Conservation (phyloP, 2,113 vertebrate species). For the Neomonachus schauinslandi region DNA sequence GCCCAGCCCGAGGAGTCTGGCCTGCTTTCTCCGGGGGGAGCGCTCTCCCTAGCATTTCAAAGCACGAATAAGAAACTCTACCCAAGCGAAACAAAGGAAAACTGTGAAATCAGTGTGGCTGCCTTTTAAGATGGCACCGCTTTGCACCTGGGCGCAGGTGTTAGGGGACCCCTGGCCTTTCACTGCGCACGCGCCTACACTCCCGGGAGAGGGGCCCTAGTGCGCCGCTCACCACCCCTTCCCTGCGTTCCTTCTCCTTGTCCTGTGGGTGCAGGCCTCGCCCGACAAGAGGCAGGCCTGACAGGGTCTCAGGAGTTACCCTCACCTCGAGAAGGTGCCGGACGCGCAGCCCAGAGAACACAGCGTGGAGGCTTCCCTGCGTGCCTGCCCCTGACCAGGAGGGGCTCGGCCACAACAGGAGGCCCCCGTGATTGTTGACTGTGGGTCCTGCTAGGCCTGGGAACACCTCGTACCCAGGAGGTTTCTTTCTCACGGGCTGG, state of each 20-base stretch:
- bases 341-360: accelerated
- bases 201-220: not conserved
- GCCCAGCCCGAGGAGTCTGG: not conserved
- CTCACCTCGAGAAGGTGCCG: not conserved
- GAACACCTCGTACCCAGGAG: accelerated
- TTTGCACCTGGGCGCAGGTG: accelerated
- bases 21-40: not conserved
- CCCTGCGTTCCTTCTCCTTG: not conserved
- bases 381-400: accelerated
- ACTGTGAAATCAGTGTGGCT: accelerated
- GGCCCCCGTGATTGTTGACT: not conserved
- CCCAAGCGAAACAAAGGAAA: not conserved
- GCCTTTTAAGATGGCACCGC: not conserved
- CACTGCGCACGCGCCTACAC: not conserved
- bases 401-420: accelerated
- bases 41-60: not conserved
- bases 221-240: not conserved
- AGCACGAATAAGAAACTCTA: accelerated
- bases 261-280: not conserved
- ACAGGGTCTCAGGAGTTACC: not conserved
- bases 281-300: not conserved
- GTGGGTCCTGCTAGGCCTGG: accelerated
- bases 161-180: too few species aligned
- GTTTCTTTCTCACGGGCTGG: not conserved
- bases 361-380: not conserved